Conservation (phyloP, 2,797 vertebrate species). For the Muscicapa striata region DNA sequence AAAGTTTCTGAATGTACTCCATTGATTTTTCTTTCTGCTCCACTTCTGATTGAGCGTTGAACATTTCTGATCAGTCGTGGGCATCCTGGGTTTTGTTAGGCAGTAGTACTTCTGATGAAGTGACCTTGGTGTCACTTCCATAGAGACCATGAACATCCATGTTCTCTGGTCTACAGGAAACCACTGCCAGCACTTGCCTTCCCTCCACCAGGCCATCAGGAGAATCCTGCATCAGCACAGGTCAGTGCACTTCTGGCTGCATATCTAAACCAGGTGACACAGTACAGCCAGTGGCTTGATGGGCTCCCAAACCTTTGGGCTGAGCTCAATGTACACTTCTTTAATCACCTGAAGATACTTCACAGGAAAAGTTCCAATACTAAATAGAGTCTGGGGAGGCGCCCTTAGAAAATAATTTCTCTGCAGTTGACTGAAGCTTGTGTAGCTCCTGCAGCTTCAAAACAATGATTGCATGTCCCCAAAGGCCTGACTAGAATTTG, state of each 20-base stretch:
- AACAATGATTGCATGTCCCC: conserved; percentile 9
- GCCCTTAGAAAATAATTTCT: neutral
- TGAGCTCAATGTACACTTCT: neutral
- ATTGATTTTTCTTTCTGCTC: neutral
- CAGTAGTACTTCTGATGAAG: neutral
- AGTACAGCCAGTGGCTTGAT: neutral
- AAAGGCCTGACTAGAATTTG: neutral
- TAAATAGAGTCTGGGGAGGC: neutral
- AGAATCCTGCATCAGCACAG: conserved; percentile 5
- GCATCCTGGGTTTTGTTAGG: neutral
- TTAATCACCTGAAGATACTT: neutral
- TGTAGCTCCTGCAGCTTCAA: conserved; percentile 12
- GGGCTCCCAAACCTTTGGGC: neutral
- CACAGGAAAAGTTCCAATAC: neutral
- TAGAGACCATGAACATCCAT: neutral
- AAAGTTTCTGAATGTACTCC: neutral
- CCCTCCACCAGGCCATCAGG: neutral
- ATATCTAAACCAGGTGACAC: neutral
- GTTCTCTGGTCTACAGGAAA: neutral
- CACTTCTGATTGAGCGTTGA: neutral
- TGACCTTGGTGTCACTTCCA: neutral
- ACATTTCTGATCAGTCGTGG: neutral
- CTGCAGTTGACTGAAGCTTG: neutral
- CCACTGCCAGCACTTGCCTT: neutral
- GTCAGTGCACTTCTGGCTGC: neutral